phyloP scores from a whole-genome alignment of 1,140 invertebrate genomes.

The Aradophagus sp. region DNA sequence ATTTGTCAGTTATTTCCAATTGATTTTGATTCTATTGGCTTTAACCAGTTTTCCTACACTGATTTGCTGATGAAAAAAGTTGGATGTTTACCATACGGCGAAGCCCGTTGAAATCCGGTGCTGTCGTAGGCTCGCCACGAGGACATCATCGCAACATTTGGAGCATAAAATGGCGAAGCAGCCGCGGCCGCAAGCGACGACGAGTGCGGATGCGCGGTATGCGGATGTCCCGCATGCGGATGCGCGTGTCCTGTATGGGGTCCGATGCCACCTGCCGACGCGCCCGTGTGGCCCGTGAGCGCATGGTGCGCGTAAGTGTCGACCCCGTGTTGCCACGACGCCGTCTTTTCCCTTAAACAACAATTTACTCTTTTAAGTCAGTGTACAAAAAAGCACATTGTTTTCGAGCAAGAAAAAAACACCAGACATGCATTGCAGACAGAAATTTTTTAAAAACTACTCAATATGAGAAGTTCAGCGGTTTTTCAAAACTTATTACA shows the following conservation, averaged over 20 bases:
- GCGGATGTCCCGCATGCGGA: constrained; percentile 69
- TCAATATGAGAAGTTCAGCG: too few relatives aligned
- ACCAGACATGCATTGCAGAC: too few relatives aligned
- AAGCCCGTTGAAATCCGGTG: constrained; percentile 82
- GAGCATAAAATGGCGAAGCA: constrained; percentile 79
- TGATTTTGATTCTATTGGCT: too few relatives aligned
- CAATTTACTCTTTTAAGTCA: too few relatives aligned
- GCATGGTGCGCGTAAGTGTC: constrained; percentile 73
- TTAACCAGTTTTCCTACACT: too few relatives aligned
- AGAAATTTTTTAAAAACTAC: too few relatives aligned
- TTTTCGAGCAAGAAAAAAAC: too few relatives aligned
- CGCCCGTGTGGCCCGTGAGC: constrained; percentile 68
- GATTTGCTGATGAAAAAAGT: too few relatives aligned
- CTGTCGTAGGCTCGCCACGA: constrained; percentile 86
- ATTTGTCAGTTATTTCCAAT: too few relatives aligned
- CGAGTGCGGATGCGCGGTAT: constrained; percentile 70
- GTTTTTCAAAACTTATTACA: too few relatives aligned
- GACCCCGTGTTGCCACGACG: constrained; percentile 74
- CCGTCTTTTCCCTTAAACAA: constrained; percentile 47
- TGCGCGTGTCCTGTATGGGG: constrained; percentile 66
- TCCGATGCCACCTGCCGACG: constrained; percentile 66
- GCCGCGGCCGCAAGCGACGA: constrained; percentile 73
- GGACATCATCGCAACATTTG: constrained; percentile 84
- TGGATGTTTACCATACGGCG: constrained; percentile 81
- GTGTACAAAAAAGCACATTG: too few relatives aligned